phyloP scores from a whole-genome alignment of 2,797 vertebrate genomes.

The Sebastiscus tertius region DNA sequence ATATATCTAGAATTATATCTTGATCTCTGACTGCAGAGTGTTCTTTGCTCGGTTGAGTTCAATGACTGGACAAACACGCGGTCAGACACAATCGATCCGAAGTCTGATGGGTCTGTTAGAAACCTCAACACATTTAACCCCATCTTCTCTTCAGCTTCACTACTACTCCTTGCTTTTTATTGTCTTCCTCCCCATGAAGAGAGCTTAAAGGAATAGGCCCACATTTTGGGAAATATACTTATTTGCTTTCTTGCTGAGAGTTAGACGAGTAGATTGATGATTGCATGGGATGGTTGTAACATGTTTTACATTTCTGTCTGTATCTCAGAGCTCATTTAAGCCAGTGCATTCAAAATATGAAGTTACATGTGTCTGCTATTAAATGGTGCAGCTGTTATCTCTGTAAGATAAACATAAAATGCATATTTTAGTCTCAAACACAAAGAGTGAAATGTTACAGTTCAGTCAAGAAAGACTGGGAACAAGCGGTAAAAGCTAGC shows the following conservation, averaged over 20 bases:
- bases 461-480: background rate
- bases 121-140: background rate
- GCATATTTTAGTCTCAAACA: background rate
- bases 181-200: background rate
- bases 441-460: background rate
- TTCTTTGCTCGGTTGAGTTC: constrained; percentile 3
- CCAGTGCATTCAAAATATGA: background rate
- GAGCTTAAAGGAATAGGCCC: background rate
- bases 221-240: background rate
- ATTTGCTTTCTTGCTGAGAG: background rate
- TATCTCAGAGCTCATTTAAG: background rate
- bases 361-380: background rate
- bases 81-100: background rate
- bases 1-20: background rate
- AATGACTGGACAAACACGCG: background rate
- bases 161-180: background rate
- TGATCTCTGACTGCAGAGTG: constrained; percentile 1
- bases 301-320: background rate
- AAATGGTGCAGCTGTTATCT: background rate
- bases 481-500: background rate
- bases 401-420: background rate
- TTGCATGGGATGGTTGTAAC: background rate
- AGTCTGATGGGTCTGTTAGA: background rate
- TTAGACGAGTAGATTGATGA: background rate
- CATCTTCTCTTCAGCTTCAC: background rate